phyloP scores from a whole-genome alignment of 2,888 invertebrate species.

The Dasysyrphus albostriatus region DNA sequence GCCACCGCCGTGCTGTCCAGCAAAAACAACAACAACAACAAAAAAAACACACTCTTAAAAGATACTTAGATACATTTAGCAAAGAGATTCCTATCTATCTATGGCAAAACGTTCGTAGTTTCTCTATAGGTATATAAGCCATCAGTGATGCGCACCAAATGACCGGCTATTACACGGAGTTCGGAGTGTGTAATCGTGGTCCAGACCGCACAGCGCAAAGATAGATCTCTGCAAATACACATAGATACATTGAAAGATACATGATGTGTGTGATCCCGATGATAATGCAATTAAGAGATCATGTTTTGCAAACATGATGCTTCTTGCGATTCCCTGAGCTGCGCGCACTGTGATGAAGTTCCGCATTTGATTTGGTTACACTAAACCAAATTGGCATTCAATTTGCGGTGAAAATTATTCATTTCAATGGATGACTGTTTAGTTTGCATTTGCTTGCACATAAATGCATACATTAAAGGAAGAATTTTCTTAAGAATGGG shows the following conservation, averaged over 20 bases:
- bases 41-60: conserved; percentile 57
- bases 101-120: conserved; percentile 33
- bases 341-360: conserved; percentile 37
- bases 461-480: no score
- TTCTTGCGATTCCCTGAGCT: conserved; percentile 11
- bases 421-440: conserved; percentile 31
- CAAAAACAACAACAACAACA: background rate
- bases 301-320: conserved; percentile 60
- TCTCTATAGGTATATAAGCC: conserved; percentile 19
- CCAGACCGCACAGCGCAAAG: conserved; percentile 59
- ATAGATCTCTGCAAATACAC: conserved; percentile 34
- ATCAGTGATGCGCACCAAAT: conserved; percentile 68
- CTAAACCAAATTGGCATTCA: conserved; percentile 73
- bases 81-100: conserved; percentile 65
- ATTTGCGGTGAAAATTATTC: conserved; percentile 61
- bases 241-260: conserved; percentile 38
- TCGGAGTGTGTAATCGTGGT: conserved; percentile 52
- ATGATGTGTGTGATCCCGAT: conserved; percentile 62
- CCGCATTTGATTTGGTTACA: conserved; percentile 69
- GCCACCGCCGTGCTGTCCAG: background rate
- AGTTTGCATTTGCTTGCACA: background rate
- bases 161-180: conserved; percentile 67
- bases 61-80: conserved; percentile 72
- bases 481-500: background rate
- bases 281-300: conserved; percentile 74